Evolutionary conservation across 2,113 vertebrate genomes (phyloP).

Genomic region (Brachypodius melanocephalos): DNA sequence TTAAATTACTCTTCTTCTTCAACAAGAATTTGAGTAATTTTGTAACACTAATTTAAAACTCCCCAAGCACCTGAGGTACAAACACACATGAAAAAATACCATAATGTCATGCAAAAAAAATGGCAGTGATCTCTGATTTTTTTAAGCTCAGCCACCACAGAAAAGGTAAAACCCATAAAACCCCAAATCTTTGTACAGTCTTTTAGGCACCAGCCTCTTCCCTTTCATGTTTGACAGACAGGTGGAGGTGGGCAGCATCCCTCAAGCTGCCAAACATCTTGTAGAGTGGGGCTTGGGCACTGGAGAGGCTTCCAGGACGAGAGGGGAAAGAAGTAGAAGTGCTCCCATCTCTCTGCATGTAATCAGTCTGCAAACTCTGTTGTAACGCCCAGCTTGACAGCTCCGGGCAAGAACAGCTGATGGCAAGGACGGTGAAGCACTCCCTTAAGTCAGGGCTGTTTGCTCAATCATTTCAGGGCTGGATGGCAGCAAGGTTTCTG

Average conservation of each 20-base stretch:
- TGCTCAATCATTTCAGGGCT: neutral
- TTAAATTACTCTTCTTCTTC: neutral
- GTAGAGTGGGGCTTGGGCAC: neutral
- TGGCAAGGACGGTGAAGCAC: fast-evolving
- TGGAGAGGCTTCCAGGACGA: neutral
- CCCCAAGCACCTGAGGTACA: neutral
- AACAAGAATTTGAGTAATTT: neutral
- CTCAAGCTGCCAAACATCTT: neutral
- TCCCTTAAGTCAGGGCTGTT: neutral
- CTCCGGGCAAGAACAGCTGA: fast-evolving
- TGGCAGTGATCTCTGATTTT: neutral
- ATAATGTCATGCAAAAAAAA: neutral
- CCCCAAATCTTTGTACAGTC: neutral
- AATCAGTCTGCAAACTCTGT: neutral
- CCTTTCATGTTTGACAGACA: neutral
- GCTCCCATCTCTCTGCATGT: neutral
- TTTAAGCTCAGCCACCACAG: neutral
- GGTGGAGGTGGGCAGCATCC: neutral
- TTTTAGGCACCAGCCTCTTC: neutral
- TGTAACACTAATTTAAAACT: neutral
- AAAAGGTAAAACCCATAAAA: neutral
- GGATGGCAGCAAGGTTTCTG: neutral
- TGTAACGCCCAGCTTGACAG: neutral
- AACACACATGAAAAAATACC: neutral
- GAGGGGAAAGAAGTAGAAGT: neutral